phyloP scores from a whole-genome alignment of 2,797 vertebrate genomes.

The Gymnothorax javanicus region DNA sequence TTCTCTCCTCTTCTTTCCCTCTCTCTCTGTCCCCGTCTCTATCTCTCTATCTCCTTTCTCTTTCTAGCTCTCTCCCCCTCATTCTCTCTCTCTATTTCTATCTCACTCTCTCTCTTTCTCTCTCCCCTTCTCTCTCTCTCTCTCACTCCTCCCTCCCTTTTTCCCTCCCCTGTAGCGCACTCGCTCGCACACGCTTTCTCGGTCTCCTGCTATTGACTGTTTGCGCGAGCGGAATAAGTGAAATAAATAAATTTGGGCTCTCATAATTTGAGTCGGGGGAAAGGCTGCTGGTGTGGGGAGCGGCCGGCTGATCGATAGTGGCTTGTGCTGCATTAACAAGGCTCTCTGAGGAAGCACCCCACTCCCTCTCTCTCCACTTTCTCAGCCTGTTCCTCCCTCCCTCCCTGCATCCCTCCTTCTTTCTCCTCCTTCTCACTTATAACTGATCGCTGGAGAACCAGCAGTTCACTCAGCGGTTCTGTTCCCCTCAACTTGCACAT shows the following conservation, averaged over 20 bases:
- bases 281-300: background rate
- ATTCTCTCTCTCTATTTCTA: background rate
- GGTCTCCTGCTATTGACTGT: conserved; percentile 49
- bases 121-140: background rate
- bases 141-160: background rate
- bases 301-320: conserved; percentile 56
- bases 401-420: background rate
- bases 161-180: background rate
- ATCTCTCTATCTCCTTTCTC: background rate
- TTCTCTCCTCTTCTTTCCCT: background rate
- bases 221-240: background rate
- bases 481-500: background rate
- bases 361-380: background rate
- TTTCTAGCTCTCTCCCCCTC: background rate
- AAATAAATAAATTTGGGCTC: conserved; percentile 19
- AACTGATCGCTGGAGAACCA: conserved; percentile 15
- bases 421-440: background rate
- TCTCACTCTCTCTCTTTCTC: background rate
- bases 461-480: background rate
- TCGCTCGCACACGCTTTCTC: conserved; percentile 27
- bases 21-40: background rate
- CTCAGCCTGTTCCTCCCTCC: background rate
- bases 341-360: conserved; percentile 26
- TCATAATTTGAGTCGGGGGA: conserved; percentile 23
- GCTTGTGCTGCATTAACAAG: conserved; percentile 61